phyloP scores from a whole-genome alignment of 2,113 vertebrate genomes.

The Ictalurus furcatus region DNA sequence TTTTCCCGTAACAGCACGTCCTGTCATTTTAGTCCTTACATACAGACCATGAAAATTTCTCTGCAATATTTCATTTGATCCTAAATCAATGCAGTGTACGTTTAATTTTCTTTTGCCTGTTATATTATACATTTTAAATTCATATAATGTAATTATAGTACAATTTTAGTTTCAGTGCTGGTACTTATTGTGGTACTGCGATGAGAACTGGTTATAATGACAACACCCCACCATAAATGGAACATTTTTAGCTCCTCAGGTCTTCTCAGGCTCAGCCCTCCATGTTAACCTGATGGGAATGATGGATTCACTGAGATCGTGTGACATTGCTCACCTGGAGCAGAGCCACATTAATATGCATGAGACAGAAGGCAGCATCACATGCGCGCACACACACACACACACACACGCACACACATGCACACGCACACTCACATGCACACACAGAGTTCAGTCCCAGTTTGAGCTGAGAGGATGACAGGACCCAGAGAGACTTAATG shows the following conservation, averaged over 20 bases:
- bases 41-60: not conserved
- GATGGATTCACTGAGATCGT: constrained; percentile 42
- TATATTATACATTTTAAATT: not conserved
- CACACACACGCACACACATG: constrained; percentile 29
- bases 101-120: not conserved
- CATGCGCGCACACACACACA: constrained; percentile 24
- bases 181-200: not conserved
- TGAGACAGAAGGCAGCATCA: constrained; percentile 16
- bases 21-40: not conserved
- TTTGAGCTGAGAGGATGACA: not conserved
- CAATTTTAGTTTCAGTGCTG: not conserved
- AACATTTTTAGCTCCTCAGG: constrained; percentile 18
- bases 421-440: not conserved
- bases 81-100: not conserved
- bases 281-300: constrained; percentile 13
- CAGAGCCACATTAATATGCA: constrained; percentile 47
- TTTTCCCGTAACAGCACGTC: not conserved
- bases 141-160: not conserved
- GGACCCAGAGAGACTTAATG: not conserved
- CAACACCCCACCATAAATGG: not conserved
- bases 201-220: not conserved
- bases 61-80: not conserved
- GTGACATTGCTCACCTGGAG: constrained; percentile 35
- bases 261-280: not conserved
- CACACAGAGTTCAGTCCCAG: not conserved